Base-by-base conservation (phyloP, 2,888 invertebrate species). In the Macrosiphum euphorbiae region DNA sequence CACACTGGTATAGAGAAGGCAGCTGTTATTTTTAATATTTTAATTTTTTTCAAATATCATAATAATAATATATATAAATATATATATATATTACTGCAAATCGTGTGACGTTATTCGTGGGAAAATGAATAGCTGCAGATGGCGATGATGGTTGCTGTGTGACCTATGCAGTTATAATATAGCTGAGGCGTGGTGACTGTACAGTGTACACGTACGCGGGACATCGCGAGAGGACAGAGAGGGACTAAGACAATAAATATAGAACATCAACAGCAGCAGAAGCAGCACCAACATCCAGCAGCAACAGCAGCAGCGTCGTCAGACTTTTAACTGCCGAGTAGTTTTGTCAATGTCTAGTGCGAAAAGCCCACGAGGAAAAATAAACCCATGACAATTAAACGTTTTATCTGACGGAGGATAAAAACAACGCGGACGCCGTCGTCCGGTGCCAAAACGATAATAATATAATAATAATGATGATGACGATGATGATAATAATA, bases 331-430 rank as follows among this genome's bases (percentile, higher is more conserved):
- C 93, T 94, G 93, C 89, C 47, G 92, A 93, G 92, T 89, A 89
- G 93, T 94, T 94, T 94, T 90, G 93, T 94, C 93, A 94, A 94
- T 86, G 94, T 90, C 94, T 90, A 61, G 78, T 52, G 86, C 67
- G 90, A 94, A 94, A 90, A 86, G 61, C 94, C 41, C 85, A 58
- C 47, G 47, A 58, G 58, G 78, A 90, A 85, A 94, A 90, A 94
- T 89, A 94, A 90, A 50, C 90, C 94, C 94, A 50, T 52, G 90
- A 86, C 94, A 90, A 94, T 94, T 90, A 90, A 94, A 90, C 90
- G 86, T 94, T 90, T 90, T 90, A 61, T 90, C 90, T 58, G 85
- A 90, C 89, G 47, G 52, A 89, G 61, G 58, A 89, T 89, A 89
- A 88, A 67, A 92, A 92, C 92, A 92, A 92, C 92, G 84, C 50